Base-by-base conservation (phyloP, 1,140 invertebrate genomes). In the Zaprionus vittiger region DNA sequence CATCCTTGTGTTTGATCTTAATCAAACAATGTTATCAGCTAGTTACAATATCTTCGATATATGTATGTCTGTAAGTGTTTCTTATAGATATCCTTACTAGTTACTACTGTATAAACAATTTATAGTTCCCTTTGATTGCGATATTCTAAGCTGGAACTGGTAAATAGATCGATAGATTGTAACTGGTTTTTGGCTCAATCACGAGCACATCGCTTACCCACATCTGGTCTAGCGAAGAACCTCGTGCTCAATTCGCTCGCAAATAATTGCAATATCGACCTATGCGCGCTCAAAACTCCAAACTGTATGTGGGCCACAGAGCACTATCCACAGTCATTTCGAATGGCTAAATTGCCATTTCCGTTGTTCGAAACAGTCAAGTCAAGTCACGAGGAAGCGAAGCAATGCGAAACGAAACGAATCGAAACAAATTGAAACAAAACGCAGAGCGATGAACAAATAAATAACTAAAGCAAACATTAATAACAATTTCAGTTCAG, bases 381-480 rank as follows among this genome's bases (percentile, higher is more conserved):
- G 54, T n/a, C 59, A 57, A 37, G 41, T 47, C 7, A 47, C 41
- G 20, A 52, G 20, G 20, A 52, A n/a, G 20, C 52, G 38, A 26
- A 31, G 41, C 55, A 47, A 15, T 6, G 22, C 55, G 64, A 66
- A n/a, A 57, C 54, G 28, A 38, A 55, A 22, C 26, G 41, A 11
- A 55, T 4, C 52, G 52, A 12, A 15, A 20, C 37, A 49, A 37
- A 47, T 28, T 55, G 34, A 34, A 17, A 22, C 55, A 57, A 73
- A 20, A 59, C 24, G 41, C 41, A 47, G n/a, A 20, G 47, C 11
- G 41, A 12, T 28, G 55, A 55, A 37, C 24, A 64, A 64, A 71
- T 63, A 63, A 71, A 63, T 34, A 61, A 47, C 55, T 52, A 66
- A 72, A 52, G 55, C 63, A 66, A 75, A 83, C 81, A 82, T 69